phyloP scores from a whole-genome alignment of 2,888 invertebrate species.

The Seira sanloemensis region DNA sequence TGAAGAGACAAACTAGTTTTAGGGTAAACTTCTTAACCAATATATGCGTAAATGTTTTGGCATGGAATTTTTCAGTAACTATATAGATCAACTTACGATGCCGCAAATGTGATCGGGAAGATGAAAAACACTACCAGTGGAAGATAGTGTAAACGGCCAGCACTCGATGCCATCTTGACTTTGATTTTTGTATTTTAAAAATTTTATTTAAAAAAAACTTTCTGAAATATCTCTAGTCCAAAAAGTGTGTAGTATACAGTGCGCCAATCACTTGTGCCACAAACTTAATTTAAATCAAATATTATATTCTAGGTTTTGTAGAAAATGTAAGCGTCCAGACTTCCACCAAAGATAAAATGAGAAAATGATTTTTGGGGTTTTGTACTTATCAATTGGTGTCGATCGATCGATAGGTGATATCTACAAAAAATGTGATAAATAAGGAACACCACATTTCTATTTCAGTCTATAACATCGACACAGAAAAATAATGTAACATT shows the following conservation, averaged over 20 bases:
- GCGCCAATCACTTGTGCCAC: background rate
- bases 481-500: background rate
- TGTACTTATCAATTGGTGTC: background rate
- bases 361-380: background rate
- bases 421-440: background rate
- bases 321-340: too few species aligned
- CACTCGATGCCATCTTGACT: background rate
- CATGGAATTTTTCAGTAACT: background rate
- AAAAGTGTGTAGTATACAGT: background rate
- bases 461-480: background rate
- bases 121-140: constrained; percentile 64
- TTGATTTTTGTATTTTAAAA: too few species aligned
- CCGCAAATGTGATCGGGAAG: constrained; percentile 67
- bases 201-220: too few species aligned
- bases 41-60: background rate
- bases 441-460: background rate
- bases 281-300: background rate
- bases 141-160: constrained; percentile 23
- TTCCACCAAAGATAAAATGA: background rate
- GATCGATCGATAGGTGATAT: background rate
- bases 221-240: too few species aligned
- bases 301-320: too few species aligned
- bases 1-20: too few species aligned
- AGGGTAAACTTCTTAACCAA: background rate
- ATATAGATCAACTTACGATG: constrained; percentile 59